Conservation (phyloP, 2,888 invertebrate genomes). For the Pelosia muscerda region DNA sequence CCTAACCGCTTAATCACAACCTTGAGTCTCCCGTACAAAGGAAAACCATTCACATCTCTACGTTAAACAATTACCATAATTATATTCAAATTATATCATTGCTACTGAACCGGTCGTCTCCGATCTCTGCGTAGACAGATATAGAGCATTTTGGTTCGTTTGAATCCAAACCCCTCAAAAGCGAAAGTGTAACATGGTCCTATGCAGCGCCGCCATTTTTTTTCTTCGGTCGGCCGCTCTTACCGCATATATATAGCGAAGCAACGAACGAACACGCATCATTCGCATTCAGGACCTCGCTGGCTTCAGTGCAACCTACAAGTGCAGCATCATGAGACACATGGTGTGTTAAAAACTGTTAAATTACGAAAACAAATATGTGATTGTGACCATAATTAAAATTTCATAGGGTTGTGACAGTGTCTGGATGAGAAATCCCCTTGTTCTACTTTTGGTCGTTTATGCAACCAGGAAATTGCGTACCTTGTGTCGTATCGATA, state of each 20-base stretch:
- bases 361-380: constrained; percentile 50
- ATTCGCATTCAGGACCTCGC: constrained; percentile 86
- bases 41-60: constrained; percentile 51
- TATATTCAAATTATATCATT: constrained; percentile 57
- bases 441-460: constrained; percentile 60
- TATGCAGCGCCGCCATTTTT: constrained; percentile 78
- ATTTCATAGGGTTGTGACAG: constrained; percentile 53
- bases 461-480: constrained; percentile 75
- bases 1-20: constrained; percentile 35
- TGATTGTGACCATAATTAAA: constrained; percentile 60
- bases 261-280: constrained; percentile 79
- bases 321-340: constrained; percentile 85
- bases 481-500: constrained; percentile 60
- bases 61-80: constrained; percentile 52
- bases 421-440: constrained; percentile 57
- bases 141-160: constrained; percentile 77
- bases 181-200: constrained; percentile 86
- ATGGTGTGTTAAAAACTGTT: constrained; percentile 76
- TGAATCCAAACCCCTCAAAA: constrained; percentile 76
- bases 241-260: constrained; percentile 84
- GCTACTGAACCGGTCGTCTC: constrained; percentile 59
- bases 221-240: constrained; percentile 83
- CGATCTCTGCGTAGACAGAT: constrained; percentile 62
- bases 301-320: constrained; percentile 86
- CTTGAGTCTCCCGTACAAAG: constrained; percentile 47